These are phyloP conservation scores for Ophiothrix spiculata DNA, from an alignment of 35 echinoderm and acorn worm genomes.

Conservation along the genomic window DNA sequence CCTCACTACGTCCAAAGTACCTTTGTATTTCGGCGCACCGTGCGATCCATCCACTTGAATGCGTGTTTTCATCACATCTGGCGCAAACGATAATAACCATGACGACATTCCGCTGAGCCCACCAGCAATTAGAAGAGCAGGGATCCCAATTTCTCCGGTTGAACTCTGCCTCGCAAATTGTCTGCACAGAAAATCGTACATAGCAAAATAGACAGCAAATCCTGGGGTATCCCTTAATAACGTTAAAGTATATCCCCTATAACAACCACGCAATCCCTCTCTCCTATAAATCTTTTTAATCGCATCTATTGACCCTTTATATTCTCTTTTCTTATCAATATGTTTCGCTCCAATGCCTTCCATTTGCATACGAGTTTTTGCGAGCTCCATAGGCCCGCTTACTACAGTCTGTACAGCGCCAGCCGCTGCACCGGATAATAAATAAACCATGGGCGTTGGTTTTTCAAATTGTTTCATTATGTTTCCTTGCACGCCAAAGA, in stretches of 20 bases:
- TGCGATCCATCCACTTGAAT: constrained; percentile 81
- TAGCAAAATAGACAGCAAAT: constrained; percentile 79
- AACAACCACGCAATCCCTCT: constrained; percentile 74
- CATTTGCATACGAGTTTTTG: constrained; percentile 84
- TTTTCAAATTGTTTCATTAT: constrained; percentile 73
- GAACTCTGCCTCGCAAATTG: constrained; percentile 33
- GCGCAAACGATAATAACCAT: constrained; percentile 55
- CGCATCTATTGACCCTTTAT: constrained; percentile 67
- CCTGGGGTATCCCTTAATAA: constrained; percentile 73
- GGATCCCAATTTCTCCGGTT: constrained; percentile 63
- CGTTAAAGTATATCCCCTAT: constrained; percentile 62
- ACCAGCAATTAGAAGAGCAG: constrained; percentile 62
- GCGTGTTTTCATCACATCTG: constrained; percentile 82
- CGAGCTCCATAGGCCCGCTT: constrained; percentile 93
- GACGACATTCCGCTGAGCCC: constrained; percentile 81
- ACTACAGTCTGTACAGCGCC: constrained; percentile 75
- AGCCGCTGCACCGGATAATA: constrained; percentile 59
- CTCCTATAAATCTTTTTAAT: constrained; percentile 53
- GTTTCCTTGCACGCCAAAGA: constrained; percentile 97
- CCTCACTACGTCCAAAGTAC: constrained; percentile 55
- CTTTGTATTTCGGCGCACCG: constrained; percentile 66
- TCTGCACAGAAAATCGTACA: constrained; percentile 73
- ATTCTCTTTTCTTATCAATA: constrained; percentile 33
- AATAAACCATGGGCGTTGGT: constrained; percentile 65
- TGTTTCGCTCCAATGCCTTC: constrained; percentile 64